A percentile compares a stretch with the other conserved stretches of the same genome.
These are phyloP conservation scores for Cryptus viduatorius DNA, from an alignment of 2,888 invertebrate genomes.

Conservation along the genomic window DNA sequence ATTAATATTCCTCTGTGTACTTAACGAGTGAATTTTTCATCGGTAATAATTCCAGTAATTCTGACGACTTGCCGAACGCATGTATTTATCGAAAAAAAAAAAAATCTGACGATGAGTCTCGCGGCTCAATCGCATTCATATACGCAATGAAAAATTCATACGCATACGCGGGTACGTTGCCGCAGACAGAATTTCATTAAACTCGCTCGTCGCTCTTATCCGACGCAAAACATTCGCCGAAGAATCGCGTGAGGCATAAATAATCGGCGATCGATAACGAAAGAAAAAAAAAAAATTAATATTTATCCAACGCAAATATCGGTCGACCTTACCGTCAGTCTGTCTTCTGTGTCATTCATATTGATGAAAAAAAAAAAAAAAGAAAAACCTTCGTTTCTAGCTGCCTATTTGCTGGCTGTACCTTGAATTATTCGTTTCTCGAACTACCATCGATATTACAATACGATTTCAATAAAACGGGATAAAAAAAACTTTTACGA, in stretches of 20 bases:
- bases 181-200: conserved; percentile 18
- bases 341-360: conserved; percentile 1
- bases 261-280: conserved; percentile 22
- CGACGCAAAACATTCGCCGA: neutral
- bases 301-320: conserved; percentile 60
- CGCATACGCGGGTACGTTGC: neutral
- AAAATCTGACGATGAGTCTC: conserved; percentile 3
- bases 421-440: neutral
- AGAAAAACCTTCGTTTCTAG: neutral
- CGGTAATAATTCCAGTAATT: neutral
- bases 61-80: neutral
- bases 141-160: conserved; percentile 17
- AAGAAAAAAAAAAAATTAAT: conserved; percentile 50
- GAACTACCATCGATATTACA: neutral
- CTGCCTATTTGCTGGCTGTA: neutral
- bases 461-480: neutral
- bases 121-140: neutral
- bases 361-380: neutral
- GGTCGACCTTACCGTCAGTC: conserved; percentile 35
- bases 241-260: conserved; percentile 30
- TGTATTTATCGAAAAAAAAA: conserved; percentile 7
- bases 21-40: neutral
- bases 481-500: neutral
- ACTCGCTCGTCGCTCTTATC: neutral
- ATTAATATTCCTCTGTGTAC: conserved; percentile 1